Percentiles rank a stretch among this genome's conserved stretches.
phyloP scores from a whole-genome alignment of 2,888 invertebrate genomes.

The Hydrotaea diabolus region DNA sequence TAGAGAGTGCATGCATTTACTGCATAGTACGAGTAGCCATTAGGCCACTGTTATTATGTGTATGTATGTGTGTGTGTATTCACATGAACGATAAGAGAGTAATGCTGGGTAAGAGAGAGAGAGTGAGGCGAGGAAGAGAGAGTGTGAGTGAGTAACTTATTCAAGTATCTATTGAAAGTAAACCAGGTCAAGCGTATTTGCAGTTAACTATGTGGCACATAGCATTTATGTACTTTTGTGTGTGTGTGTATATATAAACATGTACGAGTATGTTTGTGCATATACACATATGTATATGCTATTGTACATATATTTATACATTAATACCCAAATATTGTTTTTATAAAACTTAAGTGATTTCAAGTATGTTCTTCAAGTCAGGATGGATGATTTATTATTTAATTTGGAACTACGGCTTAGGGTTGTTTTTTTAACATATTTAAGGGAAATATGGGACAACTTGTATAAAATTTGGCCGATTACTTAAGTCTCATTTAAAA shows the following conservation, averaged over 20 bases:
- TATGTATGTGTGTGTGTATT: slow-evolving; percentile 9
- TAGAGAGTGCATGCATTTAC: slow-evolving; percentile 30
- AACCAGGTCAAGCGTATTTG: slow-evolving; percentile 70
- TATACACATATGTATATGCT: background rate
- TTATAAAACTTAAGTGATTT: background rate
- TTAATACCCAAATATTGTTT: background rate
- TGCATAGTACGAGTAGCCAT: slow-evolving; percentile 7
- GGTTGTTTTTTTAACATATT: too few relatives aligned
- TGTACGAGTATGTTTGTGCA: background rate
- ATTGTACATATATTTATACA: background rate
- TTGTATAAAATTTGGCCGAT: too few relatives aligned
- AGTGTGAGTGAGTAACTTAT: background rate
- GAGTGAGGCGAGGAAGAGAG: background rate
- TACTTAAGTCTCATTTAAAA: too few relatives aligned
- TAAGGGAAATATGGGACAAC: too few relatives aligned
- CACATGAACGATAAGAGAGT: background rate
- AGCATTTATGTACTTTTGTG: slow-evolving; percentile 17
- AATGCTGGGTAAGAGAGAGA: background rate
- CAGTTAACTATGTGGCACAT: slow-evolving; percentile 64
- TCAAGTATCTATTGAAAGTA: slow-evolving; percentile 58
- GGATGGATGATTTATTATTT: too few relatives aligned
- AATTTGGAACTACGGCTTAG: too few relatives aligned
- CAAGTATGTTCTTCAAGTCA: too few relatives aligned
- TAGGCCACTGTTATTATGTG: background rate
- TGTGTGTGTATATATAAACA: slow-evolving; percentile 2